Conservation (phyloP, 1,140 invertebrate species). For the Macrobrachium nipponense region DNA sequence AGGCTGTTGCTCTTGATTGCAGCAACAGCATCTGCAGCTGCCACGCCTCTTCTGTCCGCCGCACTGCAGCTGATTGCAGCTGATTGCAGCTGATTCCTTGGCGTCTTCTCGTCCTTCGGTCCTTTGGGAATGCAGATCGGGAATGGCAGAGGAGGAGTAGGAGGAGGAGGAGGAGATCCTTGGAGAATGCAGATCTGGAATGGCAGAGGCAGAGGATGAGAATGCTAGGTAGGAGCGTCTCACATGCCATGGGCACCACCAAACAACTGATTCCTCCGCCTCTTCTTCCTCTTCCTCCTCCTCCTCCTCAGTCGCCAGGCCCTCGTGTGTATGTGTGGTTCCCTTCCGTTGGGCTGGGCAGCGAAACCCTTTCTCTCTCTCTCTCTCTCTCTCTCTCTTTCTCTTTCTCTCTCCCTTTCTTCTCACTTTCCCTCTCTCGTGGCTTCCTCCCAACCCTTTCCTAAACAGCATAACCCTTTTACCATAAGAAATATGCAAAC, state of each 20-base stretch:
- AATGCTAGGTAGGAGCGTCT: neutral
- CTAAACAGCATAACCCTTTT: conserved; percentile 34
- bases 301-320: neutral
- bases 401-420: neutral
- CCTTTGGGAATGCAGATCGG: too few relatives aligned
- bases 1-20: too few relatives aligned
- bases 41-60: too few relatives aligned
- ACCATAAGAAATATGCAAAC: conserved; percentile 43
- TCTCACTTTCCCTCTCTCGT: conserved; percentile 2
- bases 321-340: conserved; percentile 17
- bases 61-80: too few relatives aligned
- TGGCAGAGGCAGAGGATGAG: neutral
- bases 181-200: neutral
- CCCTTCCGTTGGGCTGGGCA: neutral
- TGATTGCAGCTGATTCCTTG: too few relatives aligned
- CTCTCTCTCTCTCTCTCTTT: neutral
- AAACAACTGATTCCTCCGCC: conserved; percentile 37
- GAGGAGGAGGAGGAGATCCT: too few relatives aligned
- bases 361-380: neutral
- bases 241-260: neutral
- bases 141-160: neutral
- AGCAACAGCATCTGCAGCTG: too few relatives aligned
- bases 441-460: neutral
- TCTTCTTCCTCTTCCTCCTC: too few relatives aligned
- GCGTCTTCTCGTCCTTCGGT: too few relatives aligned